Evolutionary conservation across 2,888 invertebrate species (phyloP), one percentile per base, ranked within the genome.

Genomic region (Plusia festucae): DNA sequence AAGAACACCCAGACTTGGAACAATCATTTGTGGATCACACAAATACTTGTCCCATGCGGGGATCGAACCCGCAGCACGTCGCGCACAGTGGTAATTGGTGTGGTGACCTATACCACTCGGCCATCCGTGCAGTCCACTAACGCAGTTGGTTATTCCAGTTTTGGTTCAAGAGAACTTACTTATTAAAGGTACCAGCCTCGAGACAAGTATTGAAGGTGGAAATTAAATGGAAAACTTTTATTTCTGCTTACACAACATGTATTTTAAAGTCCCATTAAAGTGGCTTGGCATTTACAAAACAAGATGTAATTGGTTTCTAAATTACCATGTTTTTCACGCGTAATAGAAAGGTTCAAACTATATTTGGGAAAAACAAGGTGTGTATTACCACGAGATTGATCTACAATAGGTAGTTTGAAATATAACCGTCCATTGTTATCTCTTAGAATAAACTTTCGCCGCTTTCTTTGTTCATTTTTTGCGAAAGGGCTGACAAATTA

Each of bases 401-500:
- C 52, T 63, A 81, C 68, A 81, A 78, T 73, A 58, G 73, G 63
- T 60, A 60, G 64, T 74, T 68, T 40, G 30, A 66, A 71, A 68
- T 71, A 68, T 68, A 30, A 64, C 57, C 15, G 20, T 16, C 76
- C 59, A 78, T 81, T 79, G 73, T 79, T 66, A 44, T 53, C 54
- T 44, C 61, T 46, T 40, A 56, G 58, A 68, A 32, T 27, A 56
- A 77, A 83, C 87, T 88, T 89, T 87, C 87, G 73, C 83, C 71
- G 69, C 76, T 70, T 73, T 79, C 78, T 76, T 70, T 78, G 76
- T 77, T 74, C 64, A 75, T 72, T 61, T 64, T 71, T 78, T 54
- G 49, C 65, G 67, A 71, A 87, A 87, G 86, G 86, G 84, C 80
- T 82, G 65, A 73, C 73, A 82, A 85, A 86, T 85, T 79, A 78